phyloP scores from a whole-genome alignment of 30 jellyfish, hydroid and myxozoan species.

The Aurelia sp. region DNA sequence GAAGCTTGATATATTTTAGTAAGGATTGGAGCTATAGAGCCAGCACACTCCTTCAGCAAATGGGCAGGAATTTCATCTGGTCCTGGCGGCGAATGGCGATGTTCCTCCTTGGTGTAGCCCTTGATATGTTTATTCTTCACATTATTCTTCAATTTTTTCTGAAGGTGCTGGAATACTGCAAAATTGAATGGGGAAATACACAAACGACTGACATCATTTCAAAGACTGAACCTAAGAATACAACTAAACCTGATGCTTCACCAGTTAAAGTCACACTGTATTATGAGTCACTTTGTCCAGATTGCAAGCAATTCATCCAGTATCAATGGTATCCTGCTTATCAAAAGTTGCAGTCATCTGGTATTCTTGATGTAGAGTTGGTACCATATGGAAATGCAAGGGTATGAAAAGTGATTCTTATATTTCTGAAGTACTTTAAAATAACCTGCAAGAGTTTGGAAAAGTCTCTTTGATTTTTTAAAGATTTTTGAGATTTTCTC shows the following conservation, averaged over 20 bases:
- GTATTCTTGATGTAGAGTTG: slow-evolving; percentile 71
- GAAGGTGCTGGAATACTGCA: slow-evolving; percentile 64
- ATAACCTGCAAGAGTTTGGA: too few relatives aligned
- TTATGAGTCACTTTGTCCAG: slow-evolving; percentile 84
- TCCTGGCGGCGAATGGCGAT: too few relatives aligned
- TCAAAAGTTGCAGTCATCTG: slow-evolving; percentile 53
- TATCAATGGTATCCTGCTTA: slow-evolving; percentile 75
- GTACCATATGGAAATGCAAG: slow-evolving; percentile 91
- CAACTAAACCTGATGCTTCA: slow-evolving; percentile 54
- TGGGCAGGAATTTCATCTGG: too few relatives aligned
- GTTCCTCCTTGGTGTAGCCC: too few relatives aligned
- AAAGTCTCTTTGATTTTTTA: too few relatives aligned
- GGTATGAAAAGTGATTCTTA: slow-evolving; percentile 17
- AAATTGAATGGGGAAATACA: slow-evolving; percentile 54
- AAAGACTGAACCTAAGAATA: not conserved
- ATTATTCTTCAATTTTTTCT: not conserved
- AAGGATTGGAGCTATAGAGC: too few relatives aligned
- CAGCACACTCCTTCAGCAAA: too few relatives aligned
- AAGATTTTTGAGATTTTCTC: too few relatives aligned
- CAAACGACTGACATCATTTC: not conserved
- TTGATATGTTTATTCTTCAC: not conserved
- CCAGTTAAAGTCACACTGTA: slow-evolving; percentile 80
- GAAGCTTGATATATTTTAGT: too few relatives aligned
- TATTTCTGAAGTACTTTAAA: too few relatives aligned
- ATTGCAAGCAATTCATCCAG: slow-evolving; percentile 59